These are phyloP conservation scores for Remorina albescens DNA, from an alignment of 2,797 vertebrate genomes.

Conservation along the genomic window DNA sequence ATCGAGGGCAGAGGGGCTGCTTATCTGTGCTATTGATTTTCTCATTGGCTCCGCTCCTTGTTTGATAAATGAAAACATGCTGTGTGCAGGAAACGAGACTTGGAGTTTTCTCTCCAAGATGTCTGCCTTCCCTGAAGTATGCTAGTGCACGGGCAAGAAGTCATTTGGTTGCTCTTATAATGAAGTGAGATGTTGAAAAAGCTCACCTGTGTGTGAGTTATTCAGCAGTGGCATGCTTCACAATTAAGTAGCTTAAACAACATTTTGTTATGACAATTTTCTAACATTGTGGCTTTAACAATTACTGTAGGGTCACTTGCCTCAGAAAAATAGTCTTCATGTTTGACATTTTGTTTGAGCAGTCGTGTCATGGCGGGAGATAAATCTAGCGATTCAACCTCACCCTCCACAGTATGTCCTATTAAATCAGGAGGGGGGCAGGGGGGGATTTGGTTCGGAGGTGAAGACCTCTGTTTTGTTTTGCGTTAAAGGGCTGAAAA, in stretches of 20 bases:
- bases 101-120: constrained; percentile 58
- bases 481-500: constrained; percentile 36
- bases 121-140: constrained; percentile 61
- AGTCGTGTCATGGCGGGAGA: neutral
- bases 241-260: neutral
- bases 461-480: no score
- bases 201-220: constrained; percentile 1
- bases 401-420: neutral
- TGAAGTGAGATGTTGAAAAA: constrained; percentile 25
- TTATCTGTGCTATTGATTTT: constrained; percentile 85
- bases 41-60: constrained; percentile 79
- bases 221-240: neutral
- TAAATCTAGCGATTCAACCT: neutral
- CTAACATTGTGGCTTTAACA: neutral
- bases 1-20: constrained; percentile 74
- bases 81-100: constrained; percentile 75
- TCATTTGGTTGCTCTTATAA: constrained; percentile 14
- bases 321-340: neutral
- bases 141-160: constrained; percentile 27
- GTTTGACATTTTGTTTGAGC: neutral
- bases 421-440: no score
- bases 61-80: constrained; percentile 85
- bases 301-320: neutral
- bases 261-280: neutral
- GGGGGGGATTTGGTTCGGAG: no score